These are phyloP conservation scores for Ctena decussata DNA, from an alignment of 2,888 invertebrate species.

Conservation along the genomic window DNA sequence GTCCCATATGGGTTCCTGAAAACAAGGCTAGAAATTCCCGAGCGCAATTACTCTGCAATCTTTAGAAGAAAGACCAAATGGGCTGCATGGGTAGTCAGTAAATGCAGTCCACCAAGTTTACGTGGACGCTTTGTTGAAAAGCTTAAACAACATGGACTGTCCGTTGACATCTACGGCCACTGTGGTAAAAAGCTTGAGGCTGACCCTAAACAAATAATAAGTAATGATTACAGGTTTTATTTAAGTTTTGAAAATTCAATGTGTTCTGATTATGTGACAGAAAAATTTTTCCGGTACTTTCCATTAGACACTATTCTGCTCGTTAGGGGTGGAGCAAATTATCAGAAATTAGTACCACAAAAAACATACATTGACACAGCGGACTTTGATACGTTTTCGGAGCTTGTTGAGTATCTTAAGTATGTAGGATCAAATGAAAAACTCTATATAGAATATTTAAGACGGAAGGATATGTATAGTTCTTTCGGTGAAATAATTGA, in stretches of 20 bases:
- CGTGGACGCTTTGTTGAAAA: constrained; percentile 26
- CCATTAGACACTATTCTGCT: background rate
- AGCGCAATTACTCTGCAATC: constrained; percentile 12
- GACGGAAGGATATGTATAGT: background rate
- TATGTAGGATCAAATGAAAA: background rate
- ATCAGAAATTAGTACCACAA: no score
- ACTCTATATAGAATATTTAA: background rate
- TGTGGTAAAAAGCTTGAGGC: constrained; percentile 16
- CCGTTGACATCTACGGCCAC: constrained; percentile 38
- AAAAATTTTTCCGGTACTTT: background rate
- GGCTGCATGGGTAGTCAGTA: constrained; percentile 40
- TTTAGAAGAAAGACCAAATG: constrained; percentile 14
- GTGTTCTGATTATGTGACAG: background rate
- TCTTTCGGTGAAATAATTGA: background rate
- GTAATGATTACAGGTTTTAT: background rate
- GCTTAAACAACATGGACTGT: constrained; percentile 16
- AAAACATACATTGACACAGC: constrained; percentile 1
- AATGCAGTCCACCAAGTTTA: constrained; percentile 30
- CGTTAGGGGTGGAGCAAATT: background rate
- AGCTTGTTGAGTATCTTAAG: background rate
- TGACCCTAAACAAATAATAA: background rate
- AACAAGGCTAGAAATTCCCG: background rate
- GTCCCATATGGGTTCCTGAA: constrained; percentile 9
- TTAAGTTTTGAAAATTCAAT: background rate
- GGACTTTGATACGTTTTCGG: background rate